A percentile compares a stretch with the other conserved stretches of the same genome.
Conservation (phyloP, 2,888 invertebrate genomes). For the Apomyelois bistriatella region DNA sequence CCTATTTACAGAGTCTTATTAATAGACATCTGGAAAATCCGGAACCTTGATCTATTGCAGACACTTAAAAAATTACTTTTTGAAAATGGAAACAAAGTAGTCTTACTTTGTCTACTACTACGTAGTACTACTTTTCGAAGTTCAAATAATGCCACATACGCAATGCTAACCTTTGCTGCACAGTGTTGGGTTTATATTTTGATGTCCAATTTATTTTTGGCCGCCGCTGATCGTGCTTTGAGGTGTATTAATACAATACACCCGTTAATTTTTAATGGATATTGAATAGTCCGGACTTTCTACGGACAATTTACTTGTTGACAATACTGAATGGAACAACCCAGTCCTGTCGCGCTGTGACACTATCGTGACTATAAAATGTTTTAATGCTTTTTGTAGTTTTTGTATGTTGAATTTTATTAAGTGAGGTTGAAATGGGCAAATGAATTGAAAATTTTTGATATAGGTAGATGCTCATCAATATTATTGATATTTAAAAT, state of each 20-base stretch:
- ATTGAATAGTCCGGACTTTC: conserved; percentile 29
- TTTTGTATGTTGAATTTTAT: neutral
- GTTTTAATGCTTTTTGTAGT: neutral
- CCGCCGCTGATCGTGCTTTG: conserved; percentile 34
- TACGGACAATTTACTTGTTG: conserved; percentile 33
- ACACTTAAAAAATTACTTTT: too few species aligned
- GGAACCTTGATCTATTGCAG: too few species aligned
- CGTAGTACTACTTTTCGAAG: too few species aligned
- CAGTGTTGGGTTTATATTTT: conserved; percentile 28
- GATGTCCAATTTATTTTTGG: conserved; percentile 49
- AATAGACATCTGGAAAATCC: too few species aligned
- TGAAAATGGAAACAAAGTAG: too few species aligned
- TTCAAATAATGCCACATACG: conserved; percentile 20
- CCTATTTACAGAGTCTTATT: too few species aligned
- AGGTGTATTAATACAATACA: conserved; percentile 51
- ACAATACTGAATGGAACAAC: conserved; percentile 29
- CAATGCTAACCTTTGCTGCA: conserved; percentile 16
- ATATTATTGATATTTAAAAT: too few species aligned
- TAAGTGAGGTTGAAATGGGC: neutral
- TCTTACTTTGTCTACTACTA: too few species aligned
- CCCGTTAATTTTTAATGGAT: conserved; percentile 54
- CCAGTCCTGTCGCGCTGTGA: conserved; percentile 23
- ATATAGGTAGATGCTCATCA: too few species aligned
- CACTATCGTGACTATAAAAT: neutral
- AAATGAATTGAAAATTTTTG: too few species aligned